Percentiles rank a stretch among this genome's conserved stretches.
These are phyloP conservation scores for Pipistrellus kuhlii DNA, from an alignment of 2,797 vertebrate genomes.

Conservation along the genomic window DNA sequence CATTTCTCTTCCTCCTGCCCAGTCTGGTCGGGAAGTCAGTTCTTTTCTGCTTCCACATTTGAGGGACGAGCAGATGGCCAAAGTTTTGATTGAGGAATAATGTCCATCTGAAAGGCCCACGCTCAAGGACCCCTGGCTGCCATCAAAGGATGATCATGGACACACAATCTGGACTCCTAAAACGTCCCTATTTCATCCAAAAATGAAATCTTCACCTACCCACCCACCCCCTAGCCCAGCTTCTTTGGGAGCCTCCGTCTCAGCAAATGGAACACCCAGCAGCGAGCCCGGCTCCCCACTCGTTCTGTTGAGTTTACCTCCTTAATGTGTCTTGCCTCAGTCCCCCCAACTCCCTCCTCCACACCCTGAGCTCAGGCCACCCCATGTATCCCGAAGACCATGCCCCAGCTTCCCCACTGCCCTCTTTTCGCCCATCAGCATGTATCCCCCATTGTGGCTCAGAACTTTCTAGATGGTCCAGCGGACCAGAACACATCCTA, in stretches of 20 bases:
- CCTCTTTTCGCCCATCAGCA: neutral
- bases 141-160: slow-evolving; percentile 82
- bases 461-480: neutral
- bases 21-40: slow-evolving; percentile 86
- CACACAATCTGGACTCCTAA: slow-evolving; percentile 77
- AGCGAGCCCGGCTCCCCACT: neutral
- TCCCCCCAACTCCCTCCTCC: neutral
- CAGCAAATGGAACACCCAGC: neutral
- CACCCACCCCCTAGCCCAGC: neutral
- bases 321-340: neutral
- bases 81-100: slow-evolving; percentile 87
- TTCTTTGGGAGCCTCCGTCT: neutral
- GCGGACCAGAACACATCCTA: neutral
- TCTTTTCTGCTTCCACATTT: slow-evolving; percentile 87
- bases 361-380: neutral
- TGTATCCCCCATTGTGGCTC: neutral
- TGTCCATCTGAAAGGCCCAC: slow-evolving; percentile 88
- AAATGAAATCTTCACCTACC: slow-evolving; percentile 14
- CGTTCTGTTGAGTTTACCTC: neutral
- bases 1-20: slow-evolving; percentile 87
- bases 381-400: accelerated
- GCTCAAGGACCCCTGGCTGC: slow-evolving; percentile 81
- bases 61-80: slow-evolving; percentile 87
- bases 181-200: slow-evolving; percentile 65
- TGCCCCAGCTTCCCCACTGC: neutral